Conservation (phyloP, 2,797 vertebrate genomes). For the Hirundo rustica region DNA sequence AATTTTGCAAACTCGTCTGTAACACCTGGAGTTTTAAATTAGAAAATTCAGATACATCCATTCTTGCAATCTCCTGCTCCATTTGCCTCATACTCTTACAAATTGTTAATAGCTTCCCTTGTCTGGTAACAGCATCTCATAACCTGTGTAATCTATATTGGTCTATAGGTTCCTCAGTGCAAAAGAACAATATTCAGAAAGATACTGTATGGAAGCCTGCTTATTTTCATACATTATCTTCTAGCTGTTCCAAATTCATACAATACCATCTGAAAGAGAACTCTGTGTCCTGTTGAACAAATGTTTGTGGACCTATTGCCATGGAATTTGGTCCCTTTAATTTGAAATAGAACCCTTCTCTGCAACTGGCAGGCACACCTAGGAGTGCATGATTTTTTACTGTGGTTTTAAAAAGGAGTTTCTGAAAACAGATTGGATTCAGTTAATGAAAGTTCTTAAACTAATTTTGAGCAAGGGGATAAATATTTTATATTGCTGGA, state of each 20-base stretch:
- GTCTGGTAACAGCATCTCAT: background rate
- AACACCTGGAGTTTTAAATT: background rate
- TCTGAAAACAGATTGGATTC: background rate
- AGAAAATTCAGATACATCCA: background rate
- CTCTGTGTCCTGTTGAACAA: background rate
- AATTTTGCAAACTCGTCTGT: background rate
- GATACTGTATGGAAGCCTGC: background rate
- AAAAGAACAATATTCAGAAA: background rate
- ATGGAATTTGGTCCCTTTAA: background rate
- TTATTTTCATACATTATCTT: background rate
- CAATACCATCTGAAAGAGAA: background rate
- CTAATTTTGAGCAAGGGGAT: background rate
- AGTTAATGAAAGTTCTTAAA: background rate
- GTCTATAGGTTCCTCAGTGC: background rate
- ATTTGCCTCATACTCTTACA: background rate
- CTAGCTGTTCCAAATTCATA: background rate
- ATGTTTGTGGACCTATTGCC: background rate
- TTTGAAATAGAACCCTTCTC: background rate
- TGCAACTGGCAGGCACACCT: background rate
- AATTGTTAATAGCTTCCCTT: background rate
- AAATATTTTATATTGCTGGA: background rate
- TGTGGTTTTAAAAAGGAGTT: background rate
- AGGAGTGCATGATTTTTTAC: background rate
- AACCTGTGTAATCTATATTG: background rate
- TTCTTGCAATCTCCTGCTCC: background rate